These are phyloP conservation scores for Vireo altiloquus DNA, from an alignment of 2,113 vertebrate species.

Conservation along the genomic window DNA sequence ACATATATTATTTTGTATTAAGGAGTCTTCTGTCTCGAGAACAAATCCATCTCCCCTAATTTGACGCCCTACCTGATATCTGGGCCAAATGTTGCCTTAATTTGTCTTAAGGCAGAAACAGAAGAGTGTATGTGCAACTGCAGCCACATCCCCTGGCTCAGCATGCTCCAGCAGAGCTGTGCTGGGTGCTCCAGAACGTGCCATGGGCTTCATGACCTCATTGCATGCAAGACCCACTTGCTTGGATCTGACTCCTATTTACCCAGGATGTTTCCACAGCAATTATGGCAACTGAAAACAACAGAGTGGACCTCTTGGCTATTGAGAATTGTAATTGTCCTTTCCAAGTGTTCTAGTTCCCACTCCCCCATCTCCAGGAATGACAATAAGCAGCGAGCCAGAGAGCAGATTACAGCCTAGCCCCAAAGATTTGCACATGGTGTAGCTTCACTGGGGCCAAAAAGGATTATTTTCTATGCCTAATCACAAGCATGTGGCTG, in stretches of 20 bases:
- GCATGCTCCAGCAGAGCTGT: background rate
- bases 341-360: background rate
- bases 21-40: background rate
- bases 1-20: slow-evolving; percentile 8
- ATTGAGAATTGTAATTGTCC: background rate
- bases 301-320: background rate
- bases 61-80: background rate
- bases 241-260: background rate
- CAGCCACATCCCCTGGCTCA: background rate
- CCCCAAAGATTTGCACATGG: background rate
- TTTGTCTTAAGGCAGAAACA: background rate
- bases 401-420: background rate
- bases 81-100: background rate
- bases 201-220: background rate
- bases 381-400: background rate
- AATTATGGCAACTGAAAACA: background rate
- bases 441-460: background rate
- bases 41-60: background rate
- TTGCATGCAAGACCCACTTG: background rate
- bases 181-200: background rate
- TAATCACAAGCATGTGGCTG: background rate
- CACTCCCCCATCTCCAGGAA: background rate
- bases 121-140: background rate
- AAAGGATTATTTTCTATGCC: background rate
- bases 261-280: background rate